These are phyloP conservation scores for Mesocentrotus franciscanus DNA, from an alignment of 53 echinoderm and acorn worm genomes.

Conservation along the genomic window DNA sequence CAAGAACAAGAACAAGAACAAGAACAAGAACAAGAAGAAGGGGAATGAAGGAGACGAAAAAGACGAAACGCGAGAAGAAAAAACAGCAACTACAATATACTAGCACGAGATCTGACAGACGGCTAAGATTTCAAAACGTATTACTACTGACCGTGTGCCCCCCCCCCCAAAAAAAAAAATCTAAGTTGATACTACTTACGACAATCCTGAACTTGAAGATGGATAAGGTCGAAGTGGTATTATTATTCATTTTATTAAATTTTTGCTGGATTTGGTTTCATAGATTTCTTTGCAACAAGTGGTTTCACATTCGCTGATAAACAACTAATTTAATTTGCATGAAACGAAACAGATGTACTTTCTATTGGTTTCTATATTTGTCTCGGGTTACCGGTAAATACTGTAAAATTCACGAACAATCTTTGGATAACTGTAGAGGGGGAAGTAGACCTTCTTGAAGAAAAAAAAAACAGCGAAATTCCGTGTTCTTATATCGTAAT, in stretches of 20 bases:
- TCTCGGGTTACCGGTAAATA: background rate
- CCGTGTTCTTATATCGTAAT: background rate
- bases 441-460: background rate
- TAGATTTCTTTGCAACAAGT: background rate
- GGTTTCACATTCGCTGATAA: constrained; percentile 22
- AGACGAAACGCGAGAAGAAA: background rate
- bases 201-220: background rate
- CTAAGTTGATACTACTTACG: background rate
- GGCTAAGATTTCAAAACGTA: too few relatives aligned
- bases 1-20: too few relatives aligned
- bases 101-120: background rate
- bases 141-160: too few relatives aligned
- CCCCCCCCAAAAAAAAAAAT: background rate
- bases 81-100: too few relatives aligned
- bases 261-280: background rate
- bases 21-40: background rate
- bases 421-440: background rate
- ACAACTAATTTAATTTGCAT: constrained; percentile 42
- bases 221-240: constrained; percentile 6
- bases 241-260: constrained; percentile 1
- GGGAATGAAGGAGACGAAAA: background rate
- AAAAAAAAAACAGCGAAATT: background rate
- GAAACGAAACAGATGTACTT: constrained; percentile 45
- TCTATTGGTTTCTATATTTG: background rate
- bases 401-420: background rate